Conservation (phyloP, 2,797 vertebrate species). For the Pseudochromis fuscus region DNA sequence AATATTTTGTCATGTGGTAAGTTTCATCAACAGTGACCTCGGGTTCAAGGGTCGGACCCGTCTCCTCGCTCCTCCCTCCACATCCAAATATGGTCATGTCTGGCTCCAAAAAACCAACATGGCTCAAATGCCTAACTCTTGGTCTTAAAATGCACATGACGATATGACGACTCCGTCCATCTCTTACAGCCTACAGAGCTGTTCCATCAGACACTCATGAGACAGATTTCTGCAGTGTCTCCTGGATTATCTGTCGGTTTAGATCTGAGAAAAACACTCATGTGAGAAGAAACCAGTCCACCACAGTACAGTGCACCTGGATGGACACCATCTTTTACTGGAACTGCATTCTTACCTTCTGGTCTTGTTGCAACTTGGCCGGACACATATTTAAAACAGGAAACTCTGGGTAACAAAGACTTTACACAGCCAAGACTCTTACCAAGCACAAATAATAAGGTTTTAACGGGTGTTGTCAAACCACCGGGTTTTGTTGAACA, state of each 20-base stretch:
- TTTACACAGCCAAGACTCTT: conserved; percentile 42
- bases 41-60: too few species aligned
- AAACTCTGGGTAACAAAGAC: conserved; percentile 41
- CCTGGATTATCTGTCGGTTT: not conserved
- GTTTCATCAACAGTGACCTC: too few species aligned
- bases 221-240: not conserved
- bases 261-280: not conserved
- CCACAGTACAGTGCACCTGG: not conserved
- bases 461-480: conserved; percentile 57
- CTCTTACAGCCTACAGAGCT: too few species aligned
- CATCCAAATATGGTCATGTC: too few species aligned
- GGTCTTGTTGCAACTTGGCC: conserved; percentile 10
- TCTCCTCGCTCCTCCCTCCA: too few species aligned
- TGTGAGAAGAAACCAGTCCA: not conserved
- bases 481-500: conserved; percentile 23
- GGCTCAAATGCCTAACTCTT: too few species aligned
- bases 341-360: not conserved
- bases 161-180: too few species aligned
- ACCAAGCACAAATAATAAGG: conserved; percentile 35
- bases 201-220: not conserved
- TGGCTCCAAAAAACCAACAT: too few species aligned
- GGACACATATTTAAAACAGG: conserved; percentile 45
- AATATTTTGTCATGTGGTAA: too few species aligned
- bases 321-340: not conserved
- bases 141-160: too few species aligned